Evolutionary conservation across 2,113 vertebrate genomes (phyloP), one percentile per base, ranked within the genome.

Genomic region (Falco punctatus): DNA sequence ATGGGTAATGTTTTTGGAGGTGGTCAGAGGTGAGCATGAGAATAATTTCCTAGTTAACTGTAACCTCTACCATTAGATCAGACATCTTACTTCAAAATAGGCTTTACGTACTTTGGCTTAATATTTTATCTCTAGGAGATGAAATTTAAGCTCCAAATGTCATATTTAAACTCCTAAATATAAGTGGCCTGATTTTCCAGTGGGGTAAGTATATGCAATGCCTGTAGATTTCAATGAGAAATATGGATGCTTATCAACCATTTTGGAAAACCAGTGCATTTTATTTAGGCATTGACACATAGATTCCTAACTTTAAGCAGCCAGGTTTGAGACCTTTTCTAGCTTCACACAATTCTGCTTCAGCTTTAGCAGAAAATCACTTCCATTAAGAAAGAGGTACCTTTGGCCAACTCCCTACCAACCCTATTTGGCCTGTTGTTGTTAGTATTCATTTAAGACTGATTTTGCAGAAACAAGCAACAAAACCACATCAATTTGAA

Each of bases 161-260:
- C 91, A 58, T 78, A 77, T 77, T 85, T 94, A 62, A 94, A 92
- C 44, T 74, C 54, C 92, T 95, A 94, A 94, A 84, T 94, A 85
- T 81, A 89, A 91, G 42, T 62, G 62, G 61, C 78, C 73, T 73
- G 77, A 44, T 92, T 94, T 97, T 87, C 38, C 75, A 86, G 48
- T 32, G 86, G 86, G 75, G 70, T 88, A 90, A 88, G 42, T 35
- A 58, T 90, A 81, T 86, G 71, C 42, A 93, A 52, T 90, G 59
- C 72, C 67, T 93, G 54, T 88, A 94, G 74, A 91, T 91, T 93
- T 85, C 79, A 82, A 10, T 69, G 52, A 94, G 73, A 91, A 91
- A 90, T 72, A 44, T 85, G 70, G 23, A 65, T 90, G 66, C 58
- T 38, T 92, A 90, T 52, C 67, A 88, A 92, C n/a, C 62, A 46